Conservation (phyloP, 2,113 vertebrate species). For the Pluvianellus socialis region DNA sequence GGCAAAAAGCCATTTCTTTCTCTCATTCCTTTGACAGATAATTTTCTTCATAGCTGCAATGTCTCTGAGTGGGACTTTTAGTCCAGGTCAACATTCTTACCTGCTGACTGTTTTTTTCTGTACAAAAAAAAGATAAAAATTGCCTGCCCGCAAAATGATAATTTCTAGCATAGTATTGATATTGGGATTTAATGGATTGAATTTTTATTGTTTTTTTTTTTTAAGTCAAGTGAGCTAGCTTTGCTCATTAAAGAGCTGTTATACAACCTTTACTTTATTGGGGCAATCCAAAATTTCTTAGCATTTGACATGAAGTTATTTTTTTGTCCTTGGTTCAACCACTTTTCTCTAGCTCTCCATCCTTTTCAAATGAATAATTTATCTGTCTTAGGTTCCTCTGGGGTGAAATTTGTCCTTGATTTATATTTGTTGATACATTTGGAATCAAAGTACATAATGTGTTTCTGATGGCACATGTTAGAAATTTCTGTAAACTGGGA, state of each 20-base stretch:
- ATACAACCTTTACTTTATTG: background rate
- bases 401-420: background rate
- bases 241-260: background rate
- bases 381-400: background rate
- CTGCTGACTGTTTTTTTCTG: background rate
- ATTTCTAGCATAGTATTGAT: background rate
- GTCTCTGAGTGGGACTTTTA: background rate
- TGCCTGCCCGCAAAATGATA: background rate
- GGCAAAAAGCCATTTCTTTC: background rate
- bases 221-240: background rate
- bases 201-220: background rate
- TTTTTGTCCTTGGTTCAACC: background rate
- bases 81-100: background rate
- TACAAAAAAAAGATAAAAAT: background rate
- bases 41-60: background rate
- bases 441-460: background rate
- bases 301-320: background rate
- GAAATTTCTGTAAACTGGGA: background rate
- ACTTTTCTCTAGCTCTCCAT: background rate
- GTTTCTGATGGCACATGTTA: background rate
- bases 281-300: background rate
- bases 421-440: background rate
- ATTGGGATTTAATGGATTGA: background rate
- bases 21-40: background rate
- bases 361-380: background rate